phyloP scores from a whole-genome alignment of 2,888 invertebrate species.

The Heliothis peltigera region DNA sequence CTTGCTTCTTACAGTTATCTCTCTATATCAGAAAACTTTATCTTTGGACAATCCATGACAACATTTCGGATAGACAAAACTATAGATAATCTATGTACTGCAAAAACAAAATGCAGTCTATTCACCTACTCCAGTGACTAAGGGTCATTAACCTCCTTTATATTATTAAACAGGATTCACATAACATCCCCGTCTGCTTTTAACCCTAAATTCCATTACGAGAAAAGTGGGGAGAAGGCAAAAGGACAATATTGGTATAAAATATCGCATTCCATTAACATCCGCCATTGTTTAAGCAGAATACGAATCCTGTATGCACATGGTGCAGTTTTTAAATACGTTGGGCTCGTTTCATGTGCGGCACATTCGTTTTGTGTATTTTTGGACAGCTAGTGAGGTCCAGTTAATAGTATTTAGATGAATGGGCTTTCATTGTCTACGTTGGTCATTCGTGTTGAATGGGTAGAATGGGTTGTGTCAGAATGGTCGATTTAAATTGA shows the following conservation, averaged over 20 bases:
- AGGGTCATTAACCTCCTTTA: too few species aligned
- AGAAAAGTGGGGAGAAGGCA: not conserved
- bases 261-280: constrained; percentile 37
- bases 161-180: too few species aligned
- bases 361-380: constrained; percentile 14
- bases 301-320: constrained; percentile 26
- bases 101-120: too few species aligned
- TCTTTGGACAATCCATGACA: too few species aligned
- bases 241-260: constrained; percentile 38
- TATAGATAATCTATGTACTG: too few species aligned
- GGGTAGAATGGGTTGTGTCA: too few species aligned
- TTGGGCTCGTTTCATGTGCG: constrained; percentile 19
- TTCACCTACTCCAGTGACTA: too few species aligned
- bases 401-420: constrained; percentile 46
- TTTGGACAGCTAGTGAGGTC: constrained; percentile 23
- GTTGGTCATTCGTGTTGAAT: not conserved
- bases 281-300: constrained; percentile 36
- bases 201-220: not conserved
- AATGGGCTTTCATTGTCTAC: constrained; percentile 22
- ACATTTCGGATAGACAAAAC: too few species aligned
- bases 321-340: constrained; percentile 25
- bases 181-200: too few species aligned
- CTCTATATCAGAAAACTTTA: too few species aligned
- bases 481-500: too few species aligned
- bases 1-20: too few species aligned